phyloP scores from a whole-genome alignment of 1,140 invertebrate species.

The Pseudoatta argentina region DNA sequence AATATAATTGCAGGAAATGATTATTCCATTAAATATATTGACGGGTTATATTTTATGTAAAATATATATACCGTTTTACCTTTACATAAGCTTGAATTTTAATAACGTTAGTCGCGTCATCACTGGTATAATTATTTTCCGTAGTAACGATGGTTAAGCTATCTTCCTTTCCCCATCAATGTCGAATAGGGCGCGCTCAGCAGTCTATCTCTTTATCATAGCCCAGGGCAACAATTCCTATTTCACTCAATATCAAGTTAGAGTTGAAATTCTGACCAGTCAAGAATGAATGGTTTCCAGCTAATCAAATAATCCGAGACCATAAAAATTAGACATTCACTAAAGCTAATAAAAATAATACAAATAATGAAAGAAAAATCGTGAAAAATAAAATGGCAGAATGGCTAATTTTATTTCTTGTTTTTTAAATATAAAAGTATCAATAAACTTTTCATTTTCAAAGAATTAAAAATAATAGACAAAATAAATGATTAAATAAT shows the following conservation, averaged over 20 bases:
- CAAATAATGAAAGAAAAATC: background rate
- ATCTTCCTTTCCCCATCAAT: constrained; percentile 1
- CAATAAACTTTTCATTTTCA: background rate
- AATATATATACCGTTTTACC: background rate
- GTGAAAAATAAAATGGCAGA: background rate
- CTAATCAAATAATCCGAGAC: background rate
- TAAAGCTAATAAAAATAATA: background rate
- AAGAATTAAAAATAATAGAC: background rate
- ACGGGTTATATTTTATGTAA: background rate
- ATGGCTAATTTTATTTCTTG: background rate
- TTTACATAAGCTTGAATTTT: background rate
- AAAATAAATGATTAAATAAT: background rate
- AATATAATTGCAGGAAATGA: background rate
- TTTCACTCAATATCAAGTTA: constrained; percentile 38
- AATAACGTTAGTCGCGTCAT: constrained; percentile 42
- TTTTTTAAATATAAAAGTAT: background rate
- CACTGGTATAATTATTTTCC: constrained; percentile 34
- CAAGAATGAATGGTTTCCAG: constrained; percentile 17
- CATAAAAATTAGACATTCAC: constrained; percentile 3
- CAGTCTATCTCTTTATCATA: constrained; percentile 46
- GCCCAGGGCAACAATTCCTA: constrained; percentile 33
- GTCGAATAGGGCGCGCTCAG: constrained; percentile 2
- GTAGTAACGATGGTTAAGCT: constrained; percentile 13
- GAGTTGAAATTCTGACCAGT: constrained; percentile 30
- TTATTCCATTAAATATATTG: background rate